phyloP scores from a whole-genome alignment of 23 tunicate genomes.

The Trididemnum clinides region DNA sequence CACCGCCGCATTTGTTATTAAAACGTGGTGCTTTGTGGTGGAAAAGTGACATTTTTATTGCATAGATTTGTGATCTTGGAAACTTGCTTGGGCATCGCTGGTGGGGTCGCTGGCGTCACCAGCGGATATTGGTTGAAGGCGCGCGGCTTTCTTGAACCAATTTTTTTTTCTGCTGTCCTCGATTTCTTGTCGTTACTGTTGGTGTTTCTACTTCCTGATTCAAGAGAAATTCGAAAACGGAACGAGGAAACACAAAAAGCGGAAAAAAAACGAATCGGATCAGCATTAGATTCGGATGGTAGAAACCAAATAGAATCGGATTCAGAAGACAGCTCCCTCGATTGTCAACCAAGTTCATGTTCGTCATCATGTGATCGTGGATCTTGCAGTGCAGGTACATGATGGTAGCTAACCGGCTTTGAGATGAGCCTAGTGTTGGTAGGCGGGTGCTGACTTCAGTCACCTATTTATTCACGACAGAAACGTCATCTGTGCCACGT shows the following conservation, averaged over 20 bases:
- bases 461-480: neutral
- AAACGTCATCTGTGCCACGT: too few relatives aligned
- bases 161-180: neutral
- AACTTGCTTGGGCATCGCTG: conserved; percentile 68
- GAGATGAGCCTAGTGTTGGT: too few relatives aligned
- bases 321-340: neutral
- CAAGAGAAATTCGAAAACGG: neutral
- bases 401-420: too few relatives aligned
- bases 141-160: neutral
- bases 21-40: too few relatives aligned
- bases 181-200: neutral
- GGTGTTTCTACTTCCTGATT: neutral
- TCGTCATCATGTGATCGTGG: neutral
- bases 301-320: too few relatives aligned
- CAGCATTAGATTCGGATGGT: neutral
- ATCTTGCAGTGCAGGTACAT: too few relatives aligned
- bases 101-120: conserved; percentile 47
- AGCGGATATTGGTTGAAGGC: neutral
- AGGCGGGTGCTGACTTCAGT: too few relatives aligned
- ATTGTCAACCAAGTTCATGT: neutral
- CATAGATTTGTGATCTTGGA: conserved; percentile 78
- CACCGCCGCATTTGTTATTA: too few relatives aligned
- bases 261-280: neutral
- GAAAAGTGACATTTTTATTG: too few relatives aligned
- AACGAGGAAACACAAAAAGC: neutral